Evolutionary conservation across 2,888 invertebrate species (phyloP).

Genomic region (Diadegma fenestrale): DNA sequence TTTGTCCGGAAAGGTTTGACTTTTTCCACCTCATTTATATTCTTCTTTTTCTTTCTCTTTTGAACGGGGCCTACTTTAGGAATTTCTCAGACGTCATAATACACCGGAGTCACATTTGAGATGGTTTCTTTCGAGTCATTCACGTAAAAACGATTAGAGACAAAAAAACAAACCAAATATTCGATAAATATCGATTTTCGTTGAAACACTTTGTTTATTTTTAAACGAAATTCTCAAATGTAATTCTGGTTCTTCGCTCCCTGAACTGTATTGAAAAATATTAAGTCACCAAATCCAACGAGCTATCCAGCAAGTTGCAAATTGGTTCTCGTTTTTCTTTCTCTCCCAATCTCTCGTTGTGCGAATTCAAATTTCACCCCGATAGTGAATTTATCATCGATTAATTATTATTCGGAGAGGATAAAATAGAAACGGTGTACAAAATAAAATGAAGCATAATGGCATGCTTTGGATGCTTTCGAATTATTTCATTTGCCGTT

Average conservation of each 20-base stretch:
- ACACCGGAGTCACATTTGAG: neutral
- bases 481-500: slow-evolving; percentile 76
- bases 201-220: too few species aligned
- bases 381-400: neutral
- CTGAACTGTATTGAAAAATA: neutral
- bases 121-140: neutral
- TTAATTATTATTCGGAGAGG: slow-evolving; percentile 30
- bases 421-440: slow-evolving; percentile 25
- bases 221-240: neutral
- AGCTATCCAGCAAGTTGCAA: neutral
- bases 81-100: neutral
- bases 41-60: slow-evolving; percentile 17
- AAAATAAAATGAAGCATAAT: slow-evolving; percentile 69
- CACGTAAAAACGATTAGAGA: too few species aligned
- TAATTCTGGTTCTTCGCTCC: neutral
- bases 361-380: neutral
- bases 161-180: neutral
- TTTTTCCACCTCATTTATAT: slow-evolving; percentile 1
- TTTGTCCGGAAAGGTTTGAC: slow-evolving; percentile 3
- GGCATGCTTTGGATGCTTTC: slow-evolving; percentile 78
- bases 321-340: neutral
- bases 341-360: neutral
- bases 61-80: neutral
- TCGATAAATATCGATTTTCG: neutral
- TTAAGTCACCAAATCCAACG: neutral